Evolutionary conservation across 2,797 vertebrate genomes (phyloP), one percentile per base, ranked within the genome.

Genomic region (Acipenser oxyrinchus): DNA sequence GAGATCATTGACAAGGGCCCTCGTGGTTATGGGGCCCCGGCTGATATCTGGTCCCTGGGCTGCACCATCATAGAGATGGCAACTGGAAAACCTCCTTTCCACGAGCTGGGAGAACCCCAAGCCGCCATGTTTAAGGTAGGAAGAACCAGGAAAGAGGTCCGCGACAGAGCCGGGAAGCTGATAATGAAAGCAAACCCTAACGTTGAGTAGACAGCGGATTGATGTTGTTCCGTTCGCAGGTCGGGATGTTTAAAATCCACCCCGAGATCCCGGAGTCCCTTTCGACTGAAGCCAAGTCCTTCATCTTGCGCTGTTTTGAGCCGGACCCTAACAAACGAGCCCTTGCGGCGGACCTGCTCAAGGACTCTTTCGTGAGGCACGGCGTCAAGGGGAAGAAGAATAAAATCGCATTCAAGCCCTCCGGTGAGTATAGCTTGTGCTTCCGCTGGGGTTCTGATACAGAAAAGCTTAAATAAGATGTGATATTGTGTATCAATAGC

Each of bases 191-290:
- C 23, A 37, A 37, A 37, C 23, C 23, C 23, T 37, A 37, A 37
- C 4, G 23, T 37, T 83, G 83, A 85, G 75, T 78, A 37, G 23
- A 37, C 23, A 37, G 4, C 2, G 2, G 2, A 37, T 37, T 37
- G 4, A 37, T 4, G 3, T 37, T 37, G 23, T 37, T 37, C 23
- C 23, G 2, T 37, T 77, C 76, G 7, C 82, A 97, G 94, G 91
- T 96, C 68, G 93, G 93, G 6, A 93, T 95, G 93, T 95, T 93
- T 77, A 96, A 96, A 81, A 93, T 94, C 73, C 94, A 96, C 75
- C 94, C 94, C 7, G 93, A 96, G 82, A 93, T 96, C 75, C 95
- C 93, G 0, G 89, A 93, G 77, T 87, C 87, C 0, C 74, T 96
- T 64, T 93, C 93, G 0, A 18, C 78, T 55, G 92, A 94, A 75